These are phyloP conservation scores for Pharmacophagus antenor DNA, from an alignment of 2,888 invertebrate genomes.

Conservation along the genomic window DNA sequence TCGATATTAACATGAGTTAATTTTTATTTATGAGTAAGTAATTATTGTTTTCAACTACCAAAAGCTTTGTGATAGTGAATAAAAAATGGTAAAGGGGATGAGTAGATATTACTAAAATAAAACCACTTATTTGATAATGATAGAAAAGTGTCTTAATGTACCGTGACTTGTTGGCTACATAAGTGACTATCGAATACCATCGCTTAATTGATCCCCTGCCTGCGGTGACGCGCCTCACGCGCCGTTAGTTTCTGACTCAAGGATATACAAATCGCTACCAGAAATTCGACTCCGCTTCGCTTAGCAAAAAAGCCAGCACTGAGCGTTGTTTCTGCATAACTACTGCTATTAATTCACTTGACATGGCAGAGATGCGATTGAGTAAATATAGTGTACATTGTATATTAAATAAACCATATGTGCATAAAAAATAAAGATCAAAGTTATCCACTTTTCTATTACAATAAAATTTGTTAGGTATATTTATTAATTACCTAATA, in stretches of 20 bases:
- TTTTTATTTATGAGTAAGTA: too few relatives aligned
- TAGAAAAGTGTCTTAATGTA: background rate
- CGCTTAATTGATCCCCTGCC: conserved; percentile 29
- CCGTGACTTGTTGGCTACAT: conserved; percentile 2
- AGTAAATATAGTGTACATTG: background rate
- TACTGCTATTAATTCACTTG: conserved; percentile 12
- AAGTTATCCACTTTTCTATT: too few relatives aligned
- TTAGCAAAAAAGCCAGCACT: conserved; percentile 23
- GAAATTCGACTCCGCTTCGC: conserved; percentile 42
- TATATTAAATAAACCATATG: background rate
- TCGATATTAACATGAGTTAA: too few relatives aligned
- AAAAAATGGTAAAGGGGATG: too few relatives aligned
- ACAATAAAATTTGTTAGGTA: too few relatives aligned
- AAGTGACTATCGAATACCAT: conserved; percentile 19
- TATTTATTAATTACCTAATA: too few relatives aligned
- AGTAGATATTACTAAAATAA: too few relatives aligned
- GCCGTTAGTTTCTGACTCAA: conserved; percentile 47
- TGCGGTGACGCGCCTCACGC: conserved; percentile 33
- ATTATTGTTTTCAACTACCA: too few relatives aligned
- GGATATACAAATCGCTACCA: conserved; percentile 45
- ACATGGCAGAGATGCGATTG: background rate
- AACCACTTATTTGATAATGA: background rate
- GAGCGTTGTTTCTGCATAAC: conserved; percentile 17
- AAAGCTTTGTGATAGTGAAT: too few relatives aligned
- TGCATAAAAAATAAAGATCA: too few relatives aligned